Evolutionary conservation across 53 echinoderm and acorn worm genomes (phyloP), one percentile per base, ranked within the genome.

Genomic region (Echinarachnius parma): DNA sequence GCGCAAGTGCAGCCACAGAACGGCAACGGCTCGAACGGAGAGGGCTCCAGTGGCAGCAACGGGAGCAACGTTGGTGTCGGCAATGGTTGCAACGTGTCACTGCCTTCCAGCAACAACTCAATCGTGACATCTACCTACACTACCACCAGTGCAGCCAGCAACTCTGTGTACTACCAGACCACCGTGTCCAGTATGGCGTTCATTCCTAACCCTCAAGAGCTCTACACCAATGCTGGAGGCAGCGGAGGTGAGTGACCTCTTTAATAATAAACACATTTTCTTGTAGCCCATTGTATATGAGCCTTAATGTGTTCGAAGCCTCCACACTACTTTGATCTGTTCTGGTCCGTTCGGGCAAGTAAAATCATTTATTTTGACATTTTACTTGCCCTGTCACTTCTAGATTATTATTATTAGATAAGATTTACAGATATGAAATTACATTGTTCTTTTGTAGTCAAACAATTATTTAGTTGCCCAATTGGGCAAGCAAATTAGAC

Each of bases 111-210:
- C 74, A 72, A 72, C 74, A 72, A 72, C 74, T 72, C 74, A 35
- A 72, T 72, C 36, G 74, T 72, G 24, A 72, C 74, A 26, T 54
- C 56, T 2, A 55, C 55, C 2, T 37, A 56, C 56, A 72, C 74
- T 7, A 75, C 84, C 39, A 86, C 77, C 30, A 80, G 84, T 20
- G 58, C 75, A 48, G 81, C 77, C 30, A 71, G 59, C 44, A 86
- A 76, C 61, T 82, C 91, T 4, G 84, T 87, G 25, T 92, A 92
- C 84, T 87, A 87, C 50, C 92, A 80, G 46, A 66, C 81, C 10
- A 30, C 53, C 18, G 77, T 86, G 66, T 76, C 86, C 2, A 91
- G 83, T 66, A 77, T 83, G 65, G 80, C 77, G 25, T 84, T 87
- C 24, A 74, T 87, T 64, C 86, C 84, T 4, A 83, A 53, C 24